phyloP scores from a whole-genome alignment of 2,888 invertebrate species.

The Leptinotarsa peninsularis region DNA sequence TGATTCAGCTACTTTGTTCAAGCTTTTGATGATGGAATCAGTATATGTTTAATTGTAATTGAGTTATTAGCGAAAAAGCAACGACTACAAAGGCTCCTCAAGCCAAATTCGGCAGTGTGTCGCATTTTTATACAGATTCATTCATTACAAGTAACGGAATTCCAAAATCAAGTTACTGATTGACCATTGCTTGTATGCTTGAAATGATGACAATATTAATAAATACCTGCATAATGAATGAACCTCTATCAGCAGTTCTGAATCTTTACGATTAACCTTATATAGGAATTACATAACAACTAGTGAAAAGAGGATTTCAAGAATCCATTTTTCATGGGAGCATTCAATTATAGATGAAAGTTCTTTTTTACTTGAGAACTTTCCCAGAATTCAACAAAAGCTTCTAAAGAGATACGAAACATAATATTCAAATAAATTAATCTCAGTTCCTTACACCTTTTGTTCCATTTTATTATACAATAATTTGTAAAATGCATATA shows the following conservation, averaged over 20 bases:
- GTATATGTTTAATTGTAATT: background rate
- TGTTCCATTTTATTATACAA: conserved; percentile 28
- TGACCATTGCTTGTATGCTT: too few species aligned
- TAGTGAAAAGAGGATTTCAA: background rate
- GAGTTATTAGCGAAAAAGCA: conserved; percentile 43
- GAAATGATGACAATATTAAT: too few species aligned
- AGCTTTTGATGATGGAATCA: background rate
- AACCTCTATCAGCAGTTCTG: background rate
- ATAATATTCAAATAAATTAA: conserved; percentile 11
- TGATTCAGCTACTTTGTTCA: background rate
- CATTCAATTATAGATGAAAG: background rate
- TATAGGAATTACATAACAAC: conserved; percentile 13
- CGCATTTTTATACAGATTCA: conserved; percentile 36
- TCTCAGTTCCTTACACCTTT: background rate
- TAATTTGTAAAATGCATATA: background rate
- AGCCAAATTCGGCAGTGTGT: conserved; percentile 52
- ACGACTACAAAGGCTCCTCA: conserved; percentile 46
- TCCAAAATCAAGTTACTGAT: too few species aligned
- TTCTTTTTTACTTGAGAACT: background rate
- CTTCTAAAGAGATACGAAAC: background rate
- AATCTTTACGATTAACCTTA: conserved; percentile 9
- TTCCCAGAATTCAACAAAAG: background rate
- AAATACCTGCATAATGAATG: background rate
- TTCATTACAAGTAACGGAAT: background rate
- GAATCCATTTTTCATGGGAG: background rate